These are phyloP conservation scores for Didymodactylos carnosus DNA, from an alignment of 2,888 invertebrate genomes.

Conservation along the genomic window DNA sequence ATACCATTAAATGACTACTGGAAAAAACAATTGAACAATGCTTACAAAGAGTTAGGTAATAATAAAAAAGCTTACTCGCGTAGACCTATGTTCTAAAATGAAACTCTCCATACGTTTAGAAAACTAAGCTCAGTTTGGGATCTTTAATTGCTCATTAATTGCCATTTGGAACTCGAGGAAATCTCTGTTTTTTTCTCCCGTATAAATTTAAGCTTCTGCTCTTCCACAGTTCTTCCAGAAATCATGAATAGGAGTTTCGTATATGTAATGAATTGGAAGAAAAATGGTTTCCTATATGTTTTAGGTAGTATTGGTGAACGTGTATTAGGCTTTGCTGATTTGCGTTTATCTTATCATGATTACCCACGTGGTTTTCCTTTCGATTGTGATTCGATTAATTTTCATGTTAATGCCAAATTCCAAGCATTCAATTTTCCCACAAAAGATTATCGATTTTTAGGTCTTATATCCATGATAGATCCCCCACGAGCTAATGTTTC, in stretches of 20 bases:
- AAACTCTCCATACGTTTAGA: too few relatives aligned
- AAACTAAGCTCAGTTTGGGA: too few relatives aligned
- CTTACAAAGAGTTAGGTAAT: slow-evolving; percentile 56
- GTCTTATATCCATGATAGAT: slow-evolving; percentile 52
- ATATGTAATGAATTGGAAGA: too few relatives aligned
- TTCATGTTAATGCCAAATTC: background rate
- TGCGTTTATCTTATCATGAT: background rate
- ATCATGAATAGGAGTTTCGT: too few relatives aligned
- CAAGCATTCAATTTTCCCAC: background rate
- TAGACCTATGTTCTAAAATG: too few relatives aligned
- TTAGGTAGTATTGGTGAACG: background rate
- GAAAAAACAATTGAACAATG: slow-evolving; percentile 11
- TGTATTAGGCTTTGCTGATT: slow-evolving; percentile 8
- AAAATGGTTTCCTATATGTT: too few relatives aligned
- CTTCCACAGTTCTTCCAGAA: too few relatives aligned
- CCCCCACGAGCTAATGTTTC: slow-evolving; percentile 50
- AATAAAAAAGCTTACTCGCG: too few relatives aligned
- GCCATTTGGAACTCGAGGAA: too few relatives aligned
- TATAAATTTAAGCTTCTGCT: too few relatives aligned
- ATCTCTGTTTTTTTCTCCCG: too few relatives aligned
- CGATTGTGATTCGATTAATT: background rate
- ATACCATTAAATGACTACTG: slow-evolving; percentile 9
- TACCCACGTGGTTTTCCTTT: slow-evolving; percentile 1
- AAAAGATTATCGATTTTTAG: slow-evolving; percentile 42
- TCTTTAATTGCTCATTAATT: too few relatives aligned